Percentiles rank a stretch among this genome's conserved stretches.
Conservation (phyloP, 2,888 invertebrate species). For the Netelia inedita region DNA sequence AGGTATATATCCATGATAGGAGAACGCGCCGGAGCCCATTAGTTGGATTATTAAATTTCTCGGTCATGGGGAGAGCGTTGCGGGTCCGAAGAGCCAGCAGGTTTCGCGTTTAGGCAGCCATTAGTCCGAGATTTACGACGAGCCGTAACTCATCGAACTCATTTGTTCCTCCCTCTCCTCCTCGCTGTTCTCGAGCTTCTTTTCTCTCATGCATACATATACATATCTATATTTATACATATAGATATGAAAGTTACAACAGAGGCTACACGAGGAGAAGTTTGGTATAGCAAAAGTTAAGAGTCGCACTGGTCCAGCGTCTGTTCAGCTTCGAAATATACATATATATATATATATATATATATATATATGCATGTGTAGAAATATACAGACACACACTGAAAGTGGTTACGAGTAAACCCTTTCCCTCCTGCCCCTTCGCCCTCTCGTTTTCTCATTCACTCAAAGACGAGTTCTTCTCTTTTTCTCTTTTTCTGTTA, state of each 20-base stretch:
- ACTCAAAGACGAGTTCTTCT: constrained; percentile 43
- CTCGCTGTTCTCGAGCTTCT: constrained; percentile 48
- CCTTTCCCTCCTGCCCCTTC: constrained; percentile 51
- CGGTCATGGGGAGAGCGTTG: constrained; percentile 77
- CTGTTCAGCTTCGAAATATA: constrained; percentile 46
- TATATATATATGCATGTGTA: constrained; percentile 12
- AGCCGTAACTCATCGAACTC: constrained; percentile 85
- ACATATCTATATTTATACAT: constrained; percentile 34
- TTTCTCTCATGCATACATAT: constrained; percentile 48
- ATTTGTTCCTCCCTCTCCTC: constrained; percentile 80
- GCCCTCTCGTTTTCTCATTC: constrained; percentile 71
- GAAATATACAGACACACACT: constrained; percentile 10
- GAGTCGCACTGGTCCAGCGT: constrained; percentile 39
- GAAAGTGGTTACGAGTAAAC: constrained; percentile 44
- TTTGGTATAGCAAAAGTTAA: constrained; percentile 45
- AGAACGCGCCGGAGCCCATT: constrained; percentile 82
- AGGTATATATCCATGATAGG: constrained; percentile 79
- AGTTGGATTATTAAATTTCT: constrained; percentile 85
- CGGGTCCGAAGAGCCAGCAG: constrained; percentile 78
- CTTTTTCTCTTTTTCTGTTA: constrained; percentile 57
- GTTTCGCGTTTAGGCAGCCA: constrained; percentile 85
- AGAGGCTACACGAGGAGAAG: constrained; percentile 14
- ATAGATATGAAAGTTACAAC: constrained; percentile 6
- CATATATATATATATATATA: constrained; percentile 45
- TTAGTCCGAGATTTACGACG: constrained; percentile 84